These are phyloP conservation scores for Meloidogyne floridensis DNA, from an alignment of 1,140 invertebrate genomes.

Conservation along the genomic window DNA sequence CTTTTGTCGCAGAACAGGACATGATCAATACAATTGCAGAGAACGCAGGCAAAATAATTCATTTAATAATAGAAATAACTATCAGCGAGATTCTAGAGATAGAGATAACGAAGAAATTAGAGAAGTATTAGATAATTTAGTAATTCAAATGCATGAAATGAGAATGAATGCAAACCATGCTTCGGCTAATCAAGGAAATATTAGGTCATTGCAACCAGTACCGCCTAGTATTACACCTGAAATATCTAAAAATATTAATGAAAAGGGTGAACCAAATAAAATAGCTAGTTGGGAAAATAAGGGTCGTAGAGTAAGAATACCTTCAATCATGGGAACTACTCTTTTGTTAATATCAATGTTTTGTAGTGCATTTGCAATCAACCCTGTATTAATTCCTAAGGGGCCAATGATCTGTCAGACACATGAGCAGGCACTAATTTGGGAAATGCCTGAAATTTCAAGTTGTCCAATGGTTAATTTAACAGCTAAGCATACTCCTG, in stretches of 20 bases:
- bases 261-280: background rate
- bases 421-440: background rate
- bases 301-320: background rate
- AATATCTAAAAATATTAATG: too few relatives aligned
- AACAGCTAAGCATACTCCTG: background rate
- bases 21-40: slow-evolving; percentile 3
- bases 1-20: background rate
- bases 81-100: background rate
- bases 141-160: slow-evolving; percentile 9
- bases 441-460: slow-evolving; percentile 4
- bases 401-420: slow-evolving; percentile 15
- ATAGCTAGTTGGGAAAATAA: slow-evolving; percentile 5
- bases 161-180: background rate
- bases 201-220: background rate
- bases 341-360: background rate
- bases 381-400: background rate
- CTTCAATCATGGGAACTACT: background rate
- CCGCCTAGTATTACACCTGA: too few relatives aligned
- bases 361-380: background rate
- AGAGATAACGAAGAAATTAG: background rate
- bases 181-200: background rate
- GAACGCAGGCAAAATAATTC: background rate
- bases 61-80: background rate
- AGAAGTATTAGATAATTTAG: background rate
- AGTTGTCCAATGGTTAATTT: background rate